A percentile compares a stretch with the other conserved stretches of the same genome.
phyloP scores from a whole-genome alignment of 2,888 invertebrate species.

The Leptinotarsa peninsularis region DNA sequence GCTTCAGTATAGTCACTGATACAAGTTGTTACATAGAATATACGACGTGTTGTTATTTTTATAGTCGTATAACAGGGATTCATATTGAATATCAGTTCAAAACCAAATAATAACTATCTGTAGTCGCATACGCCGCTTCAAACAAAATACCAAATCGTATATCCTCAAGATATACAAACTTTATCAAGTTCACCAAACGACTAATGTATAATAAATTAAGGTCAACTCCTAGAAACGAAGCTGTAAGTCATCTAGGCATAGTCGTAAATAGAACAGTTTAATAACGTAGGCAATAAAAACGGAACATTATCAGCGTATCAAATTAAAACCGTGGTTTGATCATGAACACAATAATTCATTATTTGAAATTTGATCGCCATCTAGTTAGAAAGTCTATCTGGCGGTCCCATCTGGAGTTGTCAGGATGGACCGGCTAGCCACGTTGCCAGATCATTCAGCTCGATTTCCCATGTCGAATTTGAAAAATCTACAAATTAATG shows the following conservation, averaged over 20 bases:
- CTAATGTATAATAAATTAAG: neutral
- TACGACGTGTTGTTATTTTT: too few relatives aligned
- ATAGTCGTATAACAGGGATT: too few relatives aligned
- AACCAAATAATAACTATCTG: too few relatives aligned
- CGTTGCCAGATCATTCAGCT: too few relatives aligned
- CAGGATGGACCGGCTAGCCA: slow-evolving; percentile 36
- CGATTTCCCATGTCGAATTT: too few relatives aligned
- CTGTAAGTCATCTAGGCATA: slow-evolving; percentile 15
- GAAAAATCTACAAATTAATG: too few relatives aligned
- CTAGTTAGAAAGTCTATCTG: slow-evolving; percentile 45
- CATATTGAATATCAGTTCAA: too few relatives aligned
- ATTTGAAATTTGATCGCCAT: slow-evolving; percentile 46
- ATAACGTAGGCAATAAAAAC: slow-evolving; percentile 31
- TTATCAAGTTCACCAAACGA: neutral
- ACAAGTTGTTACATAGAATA: too few relatives aligned
- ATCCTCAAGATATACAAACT: neutral
- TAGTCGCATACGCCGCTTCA: too few relatives aligned
- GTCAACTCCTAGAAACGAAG: slow-evolving; percentile 2
- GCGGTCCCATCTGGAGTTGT: slow-evolving; percentile 47
- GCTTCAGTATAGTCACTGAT: too few relatives aligned
- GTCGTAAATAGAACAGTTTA: slow-evolving; percentile 25
- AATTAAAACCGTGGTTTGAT: slow-evolving; percentile 42
- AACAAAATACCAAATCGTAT: neutral
- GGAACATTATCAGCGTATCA: slow-evolving; percentile 39
- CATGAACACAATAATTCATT: slow-evolving; percentile 46